Conservation (phyloP, 2,888 invertebrate genomes). For the Rambutsinella grinnellia region DNA sequence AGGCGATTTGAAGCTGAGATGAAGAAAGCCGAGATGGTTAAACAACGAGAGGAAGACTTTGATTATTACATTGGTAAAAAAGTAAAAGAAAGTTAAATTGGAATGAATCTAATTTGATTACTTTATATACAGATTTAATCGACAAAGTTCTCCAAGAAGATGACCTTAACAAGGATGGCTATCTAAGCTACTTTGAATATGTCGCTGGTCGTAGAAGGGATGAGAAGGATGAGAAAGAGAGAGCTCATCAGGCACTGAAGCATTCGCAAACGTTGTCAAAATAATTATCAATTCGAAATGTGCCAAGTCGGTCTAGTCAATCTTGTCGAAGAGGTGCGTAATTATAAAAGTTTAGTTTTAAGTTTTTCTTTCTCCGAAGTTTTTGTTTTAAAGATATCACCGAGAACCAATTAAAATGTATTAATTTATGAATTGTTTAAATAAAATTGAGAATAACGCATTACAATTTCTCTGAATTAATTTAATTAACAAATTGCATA, state of each 20-base stretch:
- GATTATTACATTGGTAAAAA: constrained; percentile 71
- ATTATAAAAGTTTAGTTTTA: background rate
- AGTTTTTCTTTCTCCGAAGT: too few species aligned
- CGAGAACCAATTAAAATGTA: too few species aligned
- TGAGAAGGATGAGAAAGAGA: constrained; percentile 62
- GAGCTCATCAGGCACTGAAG: constrained; percentile 22
- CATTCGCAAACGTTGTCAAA: constrained; percentile 25
- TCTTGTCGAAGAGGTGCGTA: too few species aligned
- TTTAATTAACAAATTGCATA: too few species aligned
- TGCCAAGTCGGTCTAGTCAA: constrained; percentile 16
- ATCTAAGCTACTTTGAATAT: constrained; percentile 84
- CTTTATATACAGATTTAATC: constrained; percentile 78
- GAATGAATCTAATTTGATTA: too few species aligned
- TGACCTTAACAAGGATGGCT: constrained; percentile 79
- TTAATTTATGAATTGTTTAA: too few species aligned
- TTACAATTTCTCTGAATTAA: too few species aligned
- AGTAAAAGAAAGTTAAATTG: background rate
- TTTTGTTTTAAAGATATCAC: too few species aligned
- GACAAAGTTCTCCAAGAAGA: constrained; percentile 87
- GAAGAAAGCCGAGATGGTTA: constrained; percentile 68
- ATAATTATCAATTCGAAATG: background rate
- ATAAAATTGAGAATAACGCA: too few species aligned
- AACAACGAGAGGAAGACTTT: constrained; percentile 70
- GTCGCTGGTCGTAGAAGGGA: constrained; percentile 71
- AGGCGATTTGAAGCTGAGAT: constrained; percentile 39